These are phyloP conservation scores for Pyrocephalus nanus DNA, from an alignment of 2,797 vertebrate species.

Conservation along the genomic window DNA sequence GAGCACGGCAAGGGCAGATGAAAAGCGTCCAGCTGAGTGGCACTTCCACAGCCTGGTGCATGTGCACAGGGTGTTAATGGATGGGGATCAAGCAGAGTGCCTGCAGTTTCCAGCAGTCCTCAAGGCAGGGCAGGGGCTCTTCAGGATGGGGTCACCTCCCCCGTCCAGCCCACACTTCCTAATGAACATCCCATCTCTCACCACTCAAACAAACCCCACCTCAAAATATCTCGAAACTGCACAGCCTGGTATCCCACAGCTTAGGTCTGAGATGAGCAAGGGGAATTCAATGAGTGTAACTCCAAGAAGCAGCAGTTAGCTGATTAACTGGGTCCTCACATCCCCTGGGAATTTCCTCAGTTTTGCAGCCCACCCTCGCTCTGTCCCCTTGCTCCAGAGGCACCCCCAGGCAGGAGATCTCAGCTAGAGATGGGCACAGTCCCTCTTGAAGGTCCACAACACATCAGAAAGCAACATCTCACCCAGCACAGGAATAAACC, in stretches of 20 bases:
- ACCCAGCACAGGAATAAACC: background rate
- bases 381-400: background rate
- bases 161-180: background rate
- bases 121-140: background rate
- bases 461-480: background rate
- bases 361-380: background rate
- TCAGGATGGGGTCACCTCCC: background rate
- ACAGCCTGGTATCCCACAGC: background rate
- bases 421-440: background rate
- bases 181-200: background rate
- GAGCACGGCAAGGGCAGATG: background rate
- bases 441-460: background rate
- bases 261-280: background rate
- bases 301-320: background rate
- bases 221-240: background rate
- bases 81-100: background rate
- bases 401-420: background rate
- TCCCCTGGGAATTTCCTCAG: background rate
- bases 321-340: background rate
- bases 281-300: background rate
- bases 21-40: background rate
- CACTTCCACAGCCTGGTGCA: background rate
- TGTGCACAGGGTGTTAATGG: accelerated
- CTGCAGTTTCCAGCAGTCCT: background rate
- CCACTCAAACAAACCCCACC: accelerated